These are phyloP conservation scores for Siniperca undulata DNA, from an alignment of 2,797 vertebrate species.

Conservation along the genomic window DNA sequence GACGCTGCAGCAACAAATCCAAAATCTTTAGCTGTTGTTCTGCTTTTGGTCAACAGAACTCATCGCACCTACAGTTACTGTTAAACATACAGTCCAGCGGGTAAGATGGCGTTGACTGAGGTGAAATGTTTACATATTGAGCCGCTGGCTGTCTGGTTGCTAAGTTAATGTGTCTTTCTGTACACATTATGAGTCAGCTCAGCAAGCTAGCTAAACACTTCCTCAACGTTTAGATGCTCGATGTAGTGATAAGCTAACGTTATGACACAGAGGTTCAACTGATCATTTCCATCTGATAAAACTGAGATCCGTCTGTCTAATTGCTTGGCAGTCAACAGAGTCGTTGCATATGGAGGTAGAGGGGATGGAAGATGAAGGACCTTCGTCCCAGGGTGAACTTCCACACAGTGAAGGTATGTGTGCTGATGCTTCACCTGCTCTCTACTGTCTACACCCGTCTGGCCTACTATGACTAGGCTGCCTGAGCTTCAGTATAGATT, in stretches of 20 bases:
- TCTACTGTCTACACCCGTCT: background rate
- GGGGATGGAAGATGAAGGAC: constrained; percentile 66
- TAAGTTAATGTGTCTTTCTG: background rate
- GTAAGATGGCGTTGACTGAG: constrained; percentile 16
- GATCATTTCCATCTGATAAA: background rate
- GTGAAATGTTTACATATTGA: too few relatives aligned
- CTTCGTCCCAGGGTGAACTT: constrained; percentile 59
- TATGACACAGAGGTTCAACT: background rate
- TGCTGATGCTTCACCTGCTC: background rate
- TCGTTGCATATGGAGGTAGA: constrained; percentile 74
- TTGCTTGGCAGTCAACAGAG: background rate
- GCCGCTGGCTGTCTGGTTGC: background rate
- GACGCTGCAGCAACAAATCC: constrained; percentile 36
- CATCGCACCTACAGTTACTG: background rate
- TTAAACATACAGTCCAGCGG: constrained; percentile 2
- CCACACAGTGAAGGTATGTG: constrained; percentile 66
- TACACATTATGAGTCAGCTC: constrained; percentile 1
- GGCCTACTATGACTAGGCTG: background rate
- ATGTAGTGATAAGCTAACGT: constrained; percentile 16
- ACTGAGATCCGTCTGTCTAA: background rate
- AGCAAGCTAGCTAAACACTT: constrained; percentile 43
- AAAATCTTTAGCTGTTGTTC: background rate
- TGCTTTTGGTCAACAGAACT: background rate
- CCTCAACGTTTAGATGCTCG: background rate
- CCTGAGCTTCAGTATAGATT: background rate